Percentiles rank a stretch among this genome's conserved stretches.
Evolutionary conservation across 2,113 vertebrate genomes (phyloP).

Genomic region (Amphiprion percula): DNA sequence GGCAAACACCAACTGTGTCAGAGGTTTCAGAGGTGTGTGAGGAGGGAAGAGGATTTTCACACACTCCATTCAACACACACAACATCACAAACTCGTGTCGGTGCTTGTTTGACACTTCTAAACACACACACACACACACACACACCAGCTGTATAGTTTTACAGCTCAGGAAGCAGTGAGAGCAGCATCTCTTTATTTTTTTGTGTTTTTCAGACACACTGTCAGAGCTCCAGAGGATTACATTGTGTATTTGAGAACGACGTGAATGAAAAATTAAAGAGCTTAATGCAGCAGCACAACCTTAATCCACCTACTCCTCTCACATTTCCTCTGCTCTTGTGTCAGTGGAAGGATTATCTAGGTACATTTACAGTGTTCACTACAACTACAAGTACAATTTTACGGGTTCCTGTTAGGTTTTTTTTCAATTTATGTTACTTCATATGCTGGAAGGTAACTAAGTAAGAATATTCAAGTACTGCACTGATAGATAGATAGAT

Average conservation of each 20-base stretch:
- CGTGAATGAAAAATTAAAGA: neutral
- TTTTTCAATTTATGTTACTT: neutral
- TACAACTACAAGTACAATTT: no score
- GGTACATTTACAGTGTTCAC: no score
- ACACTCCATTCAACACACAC: no score
- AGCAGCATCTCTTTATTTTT: neutral
- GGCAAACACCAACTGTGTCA: neutral
- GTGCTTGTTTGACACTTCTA: neutral
- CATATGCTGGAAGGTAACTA: neutral
- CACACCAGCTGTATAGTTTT: neutral
- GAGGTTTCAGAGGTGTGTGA: neutral
- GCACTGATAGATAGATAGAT: no score
- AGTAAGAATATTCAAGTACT: no score
- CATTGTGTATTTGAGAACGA: neutral
- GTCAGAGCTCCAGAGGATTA: conserved; percentile 14
- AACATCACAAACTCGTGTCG: no score
- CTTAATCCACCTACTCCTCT: neutral
- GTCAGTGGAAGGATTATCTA: no score
- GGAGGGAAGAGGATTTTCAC: no score
- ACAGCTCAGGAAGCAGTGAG: neutral
- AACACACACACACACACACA: conserved; percentile 20
- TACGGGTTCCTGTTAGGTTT: no score
- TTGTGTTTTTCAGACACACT: neutral
- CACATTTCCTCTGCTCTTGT: no score
- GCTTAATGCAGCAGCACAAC: neutral